These are phyloP conservation scores for Ormyrus pomaceus DNA, from an alignment of 2,888 invertebrate species.

Conservation along the genomic window DNA sequence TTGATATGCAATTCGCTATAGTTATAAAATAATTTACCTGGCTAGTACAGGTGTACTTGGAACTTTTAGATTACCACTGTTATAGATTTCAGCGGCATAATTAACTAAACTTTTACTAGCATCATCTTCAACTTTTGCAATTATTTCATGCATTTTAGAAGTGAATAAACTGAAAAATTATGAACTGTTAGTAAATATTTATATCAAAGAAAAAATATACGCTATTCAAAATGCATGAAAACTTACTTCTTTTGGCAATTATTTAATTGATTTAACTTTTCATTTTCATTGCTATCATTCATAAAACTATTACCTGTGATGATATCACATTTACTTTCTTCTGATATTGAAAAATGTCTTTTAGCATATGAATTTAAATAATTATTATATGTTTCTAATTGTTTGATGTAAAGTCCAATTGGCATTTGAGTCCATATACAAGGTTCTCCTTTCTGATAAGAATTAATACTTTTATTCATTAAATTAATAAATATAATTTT, in stretches of 20 bases:
- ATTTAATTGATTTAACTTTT: constrained; percentile 62
- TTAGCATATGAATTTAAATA: constrained; percentile 67
- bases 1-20: not conserved
- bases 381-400: constrained; percentile 68
- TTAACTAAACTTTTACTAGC: constrained; percentile 57
- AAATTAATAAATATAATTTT: not conserved
- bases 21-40: constrained; percentile 57
- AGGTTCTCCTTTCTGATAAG: constrained; percentile 64
- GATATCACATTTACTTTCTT: constrained; percentile 17
- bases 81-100: constrained; percentile 61
- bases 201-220: not conserved
- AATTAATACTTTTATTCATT: constrained; percentile 1
- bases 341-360: constrained; percentile 62
- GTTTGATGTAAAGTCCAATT: constrained; percentile 67
- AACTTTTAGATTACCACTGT: constrained; percentile 59
- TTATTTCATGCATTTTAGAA: constrained; percentile 62
- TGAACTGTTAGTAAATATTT: not conserved
- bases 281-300: constrained; percentile 62
- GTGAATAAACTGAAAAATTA: constrained; percentile 60
- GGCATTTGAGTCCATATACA: constrained; percentile 71
- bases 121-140: constrained; percentile 59
- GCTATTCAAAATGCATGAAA: constrained; percentile 10
- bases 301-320: constrained; percentile 39
- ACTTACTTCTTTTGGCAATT: constrained; percentile 63
- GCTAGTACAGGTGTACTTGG: constrained; percentile 62